phyloP scores from a whole-genome alignment of 1,140 invertebrate species.

The Belonocnema kinseyi region DNA sequence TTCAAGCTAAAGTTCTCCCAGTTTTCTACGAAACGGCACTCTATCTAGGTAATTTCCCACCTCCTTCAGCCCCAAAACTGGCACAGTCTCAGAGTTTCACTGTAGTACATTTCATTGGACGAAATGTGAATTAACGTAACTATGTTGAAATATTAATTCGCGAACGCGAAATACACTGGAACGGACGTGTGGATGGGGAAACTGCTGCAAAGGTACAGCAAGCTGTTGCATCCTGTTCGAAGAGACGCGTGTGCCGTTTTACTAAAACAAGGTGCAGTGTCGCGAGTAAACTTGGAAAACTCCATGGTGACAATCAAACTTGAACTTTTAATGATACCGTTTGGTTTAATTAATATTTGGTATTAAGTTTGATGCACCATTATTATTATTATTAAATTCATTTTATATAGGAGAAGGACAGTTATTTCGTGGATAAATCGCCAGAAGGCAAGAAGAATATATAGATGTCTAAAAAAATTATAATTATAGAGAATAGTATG shows the following conservation, averaged over 20 bases:
- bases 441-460: too few relatives aligned
- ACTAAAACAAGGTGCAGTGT: constrained; percentile 42
- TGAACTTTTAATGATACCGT: background rate
- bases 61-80: too few relatives aligned
- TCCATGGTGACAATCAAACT: constrained; percentile 12
- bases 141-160: constrained; percentile 71
- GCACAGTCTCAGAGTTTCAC: too few relatives aligned
- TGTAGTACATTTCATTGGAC: background rate
- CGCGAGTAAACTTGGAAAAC: constrained; percentile 57
- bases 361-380: too few relatives aligned
- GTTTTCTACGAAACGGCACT: too few relatives aligned
- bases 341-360: background rate
- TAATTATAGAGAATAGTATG: too few relatives aligned
- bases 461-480: too few relatives aligned
- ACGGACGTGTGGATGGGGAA: constrained; percentile 62
- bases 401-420: too few relatives aligned
- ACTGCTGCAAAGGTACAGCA: constrained; percentile 57
- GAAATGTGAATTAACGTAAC: constrained; percentile 53
- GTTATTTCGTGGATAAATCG: too few relatives aligned
- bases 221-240: constrained; percentile 71
- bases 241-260: constrained; percentile 52
- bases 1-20: too few relatives aligned
- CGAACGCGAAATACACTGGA: constrained; percentile 57
- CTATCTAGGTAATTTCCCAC: too few relatives aligned
- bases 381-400: too few relatives aligned